These are phyloP conservation scores for Mesodorylaimus sp. DNA, from an alignment of 2,888 invertebrate genomes.

Conservation along the genomic window DNA sequence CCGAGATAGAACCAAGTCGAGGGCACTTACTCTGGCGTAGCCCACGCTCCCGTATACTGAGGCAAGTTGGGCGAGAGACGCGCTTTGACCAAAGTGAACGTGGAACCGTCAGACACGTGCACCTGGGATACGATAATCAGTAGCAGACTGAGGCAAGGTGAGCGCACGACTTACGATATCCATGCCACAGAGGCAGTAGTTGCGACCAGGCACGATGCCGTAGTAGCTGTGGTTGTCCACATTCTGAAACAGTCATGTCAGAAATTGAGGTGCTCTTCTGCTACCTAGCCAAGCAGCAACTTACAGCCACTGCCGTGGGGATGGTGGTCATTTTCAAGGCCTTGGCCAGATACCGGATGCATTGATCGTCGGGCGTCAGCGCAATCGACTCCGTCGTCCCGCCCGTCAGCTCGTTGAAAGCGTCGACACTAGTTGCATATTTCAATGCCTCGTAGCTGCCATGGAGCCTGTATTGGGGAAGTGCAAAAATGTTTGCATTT, in stretches of 20 bases:
- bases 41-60: background rate
- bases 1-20: too few relatives aligned
- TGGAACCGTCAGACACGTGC: conserved; percentile 1
- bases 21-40: background rate
- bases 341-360: background rate
- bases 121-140: background rate
- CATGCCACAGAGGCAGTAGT: conserved; percentile 2
- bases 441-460: conserved; percentile 81
- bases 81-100: background rate
- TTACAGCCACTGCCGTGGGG: background rate
- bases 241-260: background rate
- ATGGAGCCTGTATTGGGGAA: conserved; percentile 55
- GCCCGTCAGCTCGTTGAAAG: conserved; percentile 10
- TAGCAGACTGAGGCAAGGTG: background rate
- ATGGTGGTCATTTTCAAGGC: conserved; percentile 5
- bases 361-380: background rate
- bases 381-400: conserved; percentile 6
- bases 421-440: conserved; percentile 5
- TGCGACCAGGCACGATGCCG: background rate
- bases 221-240: background rate
- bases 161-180: conserved; percentile 1
- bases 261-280: too few relatives aligned
- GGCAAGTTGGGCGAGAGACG: background rate
- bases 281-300: background rate
- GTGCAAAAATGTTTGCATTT: background rate